Evolutionary conservation across 2,113 vertebrate species (phyloP).

Genomic region (Trematocara unimaculatum): DNA sequence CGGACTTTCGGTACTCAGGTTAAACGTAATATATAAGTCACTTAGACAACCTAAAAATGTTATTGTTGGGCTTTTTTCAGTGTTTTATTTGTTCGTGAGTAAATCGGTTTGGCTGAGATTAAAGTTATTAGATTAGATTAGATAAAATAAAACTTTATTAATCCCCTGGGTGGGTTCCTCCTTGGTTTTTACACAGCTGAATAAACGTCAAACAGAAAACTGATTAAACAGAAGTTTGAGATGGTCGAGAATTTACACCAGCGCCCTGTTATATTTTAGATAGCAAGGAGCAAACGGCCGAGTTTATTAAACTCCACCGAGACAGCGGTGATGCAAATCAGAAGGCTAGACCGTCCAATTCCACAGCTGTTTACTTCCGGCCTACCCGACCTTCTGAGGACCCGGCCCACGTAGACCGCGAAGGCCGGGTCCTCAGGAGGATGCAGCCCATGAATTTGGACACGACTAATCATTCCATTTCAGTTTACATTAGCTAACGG

Average conservation of each 20-base stretch:
- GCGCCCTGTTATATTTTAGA: not conserved
- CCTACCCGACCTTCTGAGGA: not conserved
- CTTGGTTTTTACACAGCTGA: not conserved
- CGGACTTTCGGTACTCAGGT: too few species aligned
- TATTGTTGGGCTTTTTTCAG: not conserved
- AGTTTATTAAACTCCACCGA: not conserved
- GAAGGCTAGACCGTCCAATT: not conserved
- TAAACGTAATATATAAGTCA: not conserved
- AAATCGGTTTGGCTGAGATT: not conserved
- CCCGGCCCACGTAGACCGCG: rapidly evolving
- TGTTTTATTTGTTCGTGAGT: not conserved
- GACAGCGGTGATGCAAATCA: not conserved
- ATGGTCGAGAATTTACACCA: rapidly evolving
- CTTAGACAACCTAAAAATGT: not conserved
- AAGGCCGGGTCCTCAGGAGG: not conserved
- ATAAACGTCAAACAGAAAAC: not conserved
- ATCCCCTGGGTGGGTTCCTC: not conserved
- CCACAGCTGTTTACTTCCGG: not conserved
- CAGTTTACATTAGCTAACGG: not conserved
- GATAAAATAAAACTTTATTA: not conserved
- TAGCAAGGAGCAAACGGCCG: rapidly evolving
- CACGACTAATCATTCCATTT: not conserved
- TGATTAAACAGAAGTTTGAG: not conserved
- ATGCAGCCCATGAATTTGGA: not conserved
- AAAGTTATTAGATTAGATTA: not conserved